Percentiles rank a stretch among this genome's conserved stretches.
phyloP scores from a whole-genome alignment of 92 coral and sea anemone genomes.

The Palythoa heliodiscus region DNA sequence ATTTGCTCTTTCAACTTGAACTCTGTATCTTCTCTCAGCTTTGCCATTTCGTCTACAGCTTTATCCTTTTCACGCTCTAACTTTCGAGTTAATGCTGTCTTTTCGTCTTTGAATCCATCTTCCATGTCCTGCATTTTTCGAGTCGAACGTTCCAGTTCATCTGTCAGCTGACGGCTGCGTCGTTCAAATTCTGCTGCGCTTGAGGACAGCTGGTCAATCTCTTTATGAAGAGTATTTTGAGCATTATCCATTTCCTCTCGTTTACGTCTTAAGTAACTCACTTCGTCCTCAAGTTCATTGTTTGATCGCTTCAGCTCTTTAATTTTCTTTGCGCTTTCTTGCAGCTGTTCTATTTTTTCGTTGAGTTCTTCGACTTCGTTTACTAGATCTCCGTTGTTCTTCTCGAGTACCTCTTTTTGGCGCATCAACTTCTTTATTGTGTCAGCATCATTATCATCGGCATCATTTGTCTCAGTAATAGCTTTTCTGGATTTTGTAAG shows the following conservation, averaged over 20 bases:
- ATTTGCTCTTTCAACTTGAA: constrained; percentile 59
- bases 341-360: constrained; percentile 73
- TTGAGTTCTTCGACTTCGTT: constrained; percentile 67
- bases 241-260: constrained; percentile 72
- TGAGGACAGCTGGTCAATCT: constrained; percentile 73
- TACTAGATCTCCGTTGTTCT: constrained; percentile 58
- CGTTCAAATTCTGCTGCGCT: constrained; percentile 77
- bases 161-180: constrained; percentile 64
- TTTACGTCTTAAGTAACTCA: constrained; percentile 68
- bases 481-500: constrained; percentile 50
- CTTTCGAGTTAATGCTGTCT: constrained; percentile 46
- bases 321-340: constrained; percentile 60
- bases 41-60: constrained; percentile 67
- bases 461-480: constrained; percentile 33
- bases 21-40: constrained; percentile 63
- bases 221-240: constrained; percentile 74
- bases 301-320: constrained; percentile 70
- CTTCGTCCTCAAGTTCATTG: constrained; percentile 77
- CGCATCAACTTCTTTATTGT: constrained; percentile 29
- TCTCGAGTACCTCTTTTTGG: constrained; percentile 48
- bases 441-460: constrained; percentile 10
- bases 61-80: constrained; percentile 70
- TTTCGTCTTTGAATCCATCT: constrained; percentile 75
- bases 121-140: constrained; percentile 75
- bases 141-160: constrained; percentile 74